Evolutionary conservation across 1,140 invertebrate genomes (phyloP), one percentile per base, ranked within the genome.

Genomic region (Meloidogyne floridensis): DNA sequence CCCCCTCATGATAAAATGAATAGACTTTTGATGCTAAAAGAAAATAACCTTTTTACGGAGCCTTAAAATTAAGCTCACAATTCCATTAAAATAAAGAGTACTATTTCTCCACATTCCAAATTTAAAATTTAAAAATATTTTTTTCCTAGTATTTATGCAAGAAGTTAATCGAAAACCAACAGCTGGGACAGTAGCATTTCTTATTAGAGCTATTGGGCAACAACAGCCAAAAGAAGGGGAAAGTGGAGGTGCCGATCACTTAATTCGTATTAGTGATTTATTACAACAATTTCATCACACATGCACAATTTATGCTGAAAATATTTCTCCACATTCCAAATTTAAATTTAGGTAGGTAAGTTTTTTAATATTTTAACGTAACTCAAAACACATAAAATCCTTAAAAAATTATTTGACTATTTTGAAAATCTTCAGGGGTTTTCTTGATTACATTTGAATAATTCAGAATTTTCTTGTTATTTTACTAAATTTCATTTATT

Each of bases 251-350:
- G 9, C 75, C 88, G 18, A 65, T 7, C n/a, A 65, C 7, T 65
- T 65, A 65, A 89, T 89, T 74, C 77, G 80, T 54, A 59, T 89
- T 9, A 84, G 81, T 70, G 87, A 89, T 79, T 54, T 83, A 32
- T 72, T 84, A 15, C 83, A 89, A 80, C 83, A 89, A 80, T 90
- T 89, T 79, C 88, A 89, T 80, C 74, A 82, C 13, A 87, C 83
- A n/a, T 89, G 87, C 76, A 77, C 82, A 43, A 85, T 89, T 75
- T 89, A 89, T 78, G 88, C 88, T 5, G 88, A 89, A 72, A 88
- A 90, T 77, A 89, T 89, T 71, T 86, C 89, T 4, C 88, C 88
- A n/a, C 88, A 89, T 81, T 88, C 85, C 71, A 89, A 89, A 80
- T 89, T 89, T 78, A 77, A 86, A 59, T 89, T 84, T 77, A 82